These are phyloP conservation scores for Spinibarbus caldwelli DNA, from an alignment of 2,797 vertebrate species.

Conservation along the genomic window DNA sequence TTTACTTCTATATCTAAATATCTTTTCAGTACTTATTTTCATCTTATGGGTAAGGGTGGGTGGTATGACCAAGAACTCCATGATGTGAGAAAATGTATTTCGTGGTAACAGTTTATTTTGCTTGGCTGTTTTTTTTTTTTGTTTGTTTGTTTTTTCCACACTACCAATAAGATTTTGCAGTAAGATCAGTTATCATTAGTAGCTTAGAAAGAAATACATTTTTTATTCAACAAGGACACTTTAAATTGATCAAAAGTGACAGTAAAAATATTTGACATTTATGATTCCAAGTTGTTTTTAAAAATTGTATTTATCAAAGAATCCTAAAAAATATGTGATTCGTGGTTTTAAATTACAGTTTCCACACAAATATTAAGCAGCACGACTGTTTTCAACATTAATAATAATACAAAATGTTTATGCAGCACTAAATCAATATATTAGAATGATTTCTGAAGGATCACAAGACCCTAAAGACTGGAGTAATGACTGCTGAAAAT, in stretches of 20 bases:
- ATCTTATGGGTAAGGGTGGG: not conserved
- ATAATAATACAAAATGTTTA: not conserved
- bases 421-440: not conserved
- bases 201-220: not conserved
- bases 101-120: not conserved
- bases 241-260: not conserved
- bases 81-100: not conserved
- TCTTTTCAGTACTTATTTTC: not conserved
- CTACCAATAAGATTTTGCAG: not conserved
- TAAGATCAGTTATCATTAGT: not conserved
- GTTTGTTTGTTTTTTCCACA: not conserved
- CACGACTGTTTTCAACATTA: not conserved
- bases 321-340: not conserved
- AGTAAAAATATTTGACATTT: not conserved
- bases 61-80: not conserved
- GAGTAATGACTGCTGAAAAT: not conserved
- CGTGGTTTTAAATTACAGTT: not conserved
- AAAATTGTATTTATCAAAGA: not conserved
- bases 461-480: not conserved
- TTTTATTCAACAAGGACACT: not conserved
- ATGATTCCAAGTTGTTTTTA: not conserved
- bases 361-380: slow-evolving; percentile 3
- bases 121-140: not conserved
- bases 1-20: slow-evolving; percentile 29
- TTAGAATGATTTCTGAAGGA: not conserved